Conservation (phyloP, 2,113 vertebrate genomes). For the Numenius arquata region DNA sequence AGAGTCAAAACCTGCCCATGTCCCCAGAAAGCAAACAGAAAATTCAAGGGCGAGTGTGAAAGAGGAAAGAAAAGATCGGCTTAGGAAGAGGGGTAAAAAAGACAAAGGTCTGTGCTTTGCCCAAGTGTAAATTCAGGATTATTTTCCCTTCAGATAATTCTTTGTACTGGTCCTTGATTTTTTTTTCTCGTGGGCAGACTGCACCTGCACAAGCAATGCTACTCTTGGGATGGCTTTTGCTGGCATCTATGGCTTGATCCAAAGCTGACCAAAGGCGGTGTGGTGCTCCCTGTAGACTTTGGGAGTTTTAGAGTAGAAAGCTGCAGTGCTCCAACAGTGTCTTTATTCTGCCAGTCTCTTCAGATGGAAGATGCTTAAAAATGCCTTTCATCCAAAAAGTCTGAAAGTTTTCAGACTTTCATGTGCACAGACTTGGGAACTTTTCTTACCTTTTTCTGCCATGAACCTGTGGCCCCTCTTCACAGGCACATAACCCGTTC, state of each 20-base stretch:
- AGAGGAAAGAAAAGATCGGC: neutral
- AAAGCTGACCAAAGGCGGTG: neutral
- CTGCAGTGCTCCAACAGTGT: neutral
- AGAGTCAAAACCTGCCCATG: neutral
- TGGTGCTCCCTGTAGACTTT: neutral
- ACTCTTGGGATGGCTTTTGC: neutral
- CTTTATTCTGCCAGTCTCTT: conserved; percentile 12
- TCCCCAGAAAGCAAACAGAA: neutral
- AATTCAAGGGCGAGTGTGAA: conserved; percentile 7
- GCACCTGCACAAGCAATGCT: neutral
- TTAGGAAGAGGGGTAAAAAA: neutral
- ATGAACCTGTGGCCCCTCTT: neutral
- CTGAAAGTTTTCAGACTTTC: conserved; percentile 6
- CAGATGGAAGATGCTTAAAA: conserved; percentile 2
- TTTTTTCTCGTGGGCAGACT: neutral
- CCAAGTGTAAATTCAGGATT: neutral
- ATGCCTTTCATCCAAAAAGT: neutral
- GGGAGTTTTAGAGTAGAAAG: neutral
- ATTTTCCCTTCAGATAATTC: neutral
- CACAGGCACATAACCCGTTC: neutral
- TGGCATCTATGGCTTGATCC: conserved; percentile 8
- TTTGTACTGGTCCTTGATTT: neutral
- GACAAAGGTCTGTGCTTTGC: conserved; percentile 1
- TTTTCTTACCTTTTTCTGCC: neutral
- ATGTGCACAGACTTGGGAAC: neutral